These are phyloP conservation scores for Gisinianus flammeolus DNA, from an alignment of 2,888 invertebrate species.

Conservation along the genomic window DNA sequence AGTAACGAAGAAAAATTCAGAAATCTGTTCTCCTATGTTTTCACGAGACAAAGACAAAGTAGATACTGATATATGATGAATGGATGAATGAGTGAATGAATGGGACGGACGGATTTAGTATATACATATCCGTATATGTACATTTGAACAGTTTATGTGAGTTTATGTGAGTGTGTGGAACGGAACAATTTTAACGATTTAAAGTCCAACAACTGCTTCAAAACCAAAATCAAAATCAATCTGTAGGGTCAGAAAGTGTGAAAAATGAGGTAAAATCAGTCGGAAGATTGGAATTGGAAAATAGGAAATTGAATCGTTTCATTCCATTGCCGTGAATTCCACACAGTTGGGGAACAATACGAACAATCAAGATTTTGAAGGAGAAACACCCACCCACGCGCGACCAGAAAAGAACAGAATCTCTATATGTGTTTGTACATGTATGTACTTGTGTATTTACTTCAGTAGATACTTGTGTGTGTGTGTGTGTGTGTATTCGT, in stretches of 20 bases:
- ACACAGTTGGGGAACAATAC: slow-evolving; percentile 25
- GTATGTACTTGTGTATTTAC: background rate
- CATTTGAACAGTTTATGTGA: too few relatives aligned
- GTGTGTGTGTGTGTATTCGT: too few relatives aligned
- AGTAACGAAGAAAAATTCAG: too few relatives aligned
- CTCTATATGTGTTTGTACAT: background rate
- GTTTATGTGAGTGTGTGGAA: background rate
- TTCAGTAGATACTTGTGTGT: too few relatives aligned
- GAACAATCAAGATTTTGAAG: slow-evolving; percentile 38
- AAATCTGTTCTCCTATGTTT: too few relatives aligned
- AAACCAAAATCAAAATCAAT: background rate
- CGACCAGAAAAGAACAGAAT: slow-evolving; percentile 7
- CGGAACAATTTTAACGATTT: background rate
- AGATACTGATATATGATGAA: too few relatives aligned
- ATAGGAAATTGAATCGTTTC: slow-evolving; percentile 31
- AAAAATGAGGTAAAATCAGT: slow-evolving; percentile 39
- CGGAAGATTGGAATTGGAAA: slow-evolving; percentile 28
- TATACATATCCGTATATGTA: too few relatives aligned
- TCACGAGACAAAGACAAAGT: background rate
- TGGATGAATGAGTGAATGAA: too few relatives aligned
- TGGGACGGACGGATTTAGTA: too few relatives aligned
- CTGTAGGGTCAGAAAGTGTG: slow-evolving; percentile 18
- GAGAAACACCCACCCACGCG: slow-evolving; percentile 35
- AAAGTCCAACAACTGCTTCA: background rate
- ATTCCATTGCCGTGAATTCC: slow-evolving; percentile 22